Evolutionary conservation across 2,113 vertebrate species (phyloP), one percentile per base, ranked within the genome.

Genomic region (Grantiella picta): DNA sequence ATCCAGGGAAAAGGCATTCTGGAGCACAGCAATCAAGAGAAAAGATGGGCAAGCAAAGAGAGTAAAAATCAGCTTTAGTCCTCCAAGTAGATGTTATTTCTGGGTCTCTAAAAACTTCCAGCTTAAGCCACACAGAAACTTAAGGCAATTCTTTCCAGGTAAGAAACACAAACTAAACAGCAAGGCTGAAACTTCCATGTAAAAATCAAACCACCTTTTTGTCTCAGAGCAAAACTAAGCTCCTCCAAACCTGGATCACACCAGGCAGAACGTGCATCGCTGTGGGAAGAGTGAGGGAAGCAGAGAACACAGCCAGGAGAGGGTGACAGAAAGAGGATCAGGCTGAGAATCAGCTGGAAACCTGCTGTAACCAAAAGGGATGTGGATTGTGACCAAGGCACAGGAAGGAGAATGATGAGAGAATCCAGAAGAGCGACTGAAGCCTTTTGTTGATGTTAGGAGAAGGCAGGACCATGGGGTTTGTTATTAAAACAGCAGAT

Each of bases 201-300:
- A 4, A 4, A 57, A 76, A 52, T 33, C 60, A 70, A 73, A 21
- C 5, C 5, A 8, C 14, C 21, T n/a, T 15, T 44, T 8, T 18
- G 54, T 64, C 38, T 61, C n/a, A 61, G 61, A 33, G 22, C 33
- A 12, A 33, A 73, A 4, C 25, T 7, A 19, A 70, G 52, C 45
- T 6, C 4, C 27, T 73, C 68, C 73, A 85, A 63, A 54, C n/a
- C 29, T 28, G 64, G 22, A 44, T 12, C 1, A 1, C 36, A 15
- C n/a, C 69, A 23, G 35, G 21, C 16, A 22, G 50, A 73, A 81
- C 0, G 0, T 4, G 47, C 52, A 33, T 0, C 10, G 4, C 29
- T 42, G 29, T 12, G 36, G 9, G 25, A 40, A 47, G 64, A 52
- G 31, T 0, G 12, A 84, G 44, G 33, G 54, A 35, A 71, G 72